phyloP scores from a whole-genome alignment of 2,113 vertebrate genomes.

The Sebastes fasciatus region DNA sequence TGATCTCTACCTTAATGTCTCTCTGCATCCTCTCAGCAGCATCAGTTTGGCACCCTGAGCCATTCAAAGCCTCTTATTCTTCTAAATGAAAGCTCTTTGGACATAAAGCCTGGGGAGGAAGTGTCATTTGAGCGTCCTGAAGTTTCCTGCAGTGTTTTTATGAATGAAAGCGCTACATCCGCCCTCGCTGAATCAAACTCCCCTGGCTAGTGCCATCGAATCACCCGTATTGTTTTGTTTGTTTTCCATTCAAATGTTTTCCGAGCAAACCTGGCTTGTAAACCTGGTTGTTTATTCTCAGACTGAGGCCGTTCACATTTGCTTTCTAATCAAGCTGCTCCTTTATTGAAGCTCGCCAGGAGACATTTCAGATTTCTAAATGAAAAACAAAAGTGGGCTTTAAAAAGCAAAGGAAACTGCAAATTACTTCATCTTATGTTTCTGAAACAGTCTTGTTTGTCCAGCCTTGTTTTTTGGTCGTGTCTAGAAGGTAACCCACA shows the following conservation, averaged over 20 bases:
- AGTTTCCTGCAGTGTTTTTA: not conserved
- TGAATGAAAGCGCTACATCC: constrained; percentile 19
- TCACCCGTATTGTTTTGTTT: not conserved
- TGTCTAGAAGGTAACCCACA: too few relatives aligned
- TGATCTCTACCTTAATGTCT: not conserved
- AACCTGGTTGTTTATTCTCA: not conserved
- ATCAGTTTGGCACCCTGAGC: not conserved
- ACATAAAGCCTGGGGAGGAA: not conserved
- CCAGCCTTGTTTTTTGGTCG: not conserved
- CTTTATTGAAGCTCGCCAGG: not conserved
- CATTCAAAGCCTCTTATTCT: not conserved
- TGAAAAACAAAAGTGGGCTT: not conserved
- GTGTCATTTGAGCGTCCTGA: not conserved
- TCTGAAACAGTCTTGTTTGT: not conserved
- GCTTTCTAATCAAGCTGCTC: not conserved
- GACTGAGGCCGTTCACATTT: not conserved
- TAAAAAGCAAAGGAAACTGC: not conserved
- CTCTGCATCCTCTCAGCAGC: not conserved
- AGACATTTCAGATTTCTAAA: not conserved
- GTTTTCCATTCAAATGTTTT: not conserved
- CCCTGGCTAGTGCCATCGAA: not conserved
- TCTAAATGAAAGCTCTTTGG: not conserved
- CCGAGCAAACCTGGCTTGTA: not conserved
- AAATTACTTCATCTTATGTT: not conserved
- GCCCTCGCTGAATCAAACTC: constrained; percentile 15